Conservation (phyloP, 1,140 invertebrate species). For the Nebria ingens region DNA sequence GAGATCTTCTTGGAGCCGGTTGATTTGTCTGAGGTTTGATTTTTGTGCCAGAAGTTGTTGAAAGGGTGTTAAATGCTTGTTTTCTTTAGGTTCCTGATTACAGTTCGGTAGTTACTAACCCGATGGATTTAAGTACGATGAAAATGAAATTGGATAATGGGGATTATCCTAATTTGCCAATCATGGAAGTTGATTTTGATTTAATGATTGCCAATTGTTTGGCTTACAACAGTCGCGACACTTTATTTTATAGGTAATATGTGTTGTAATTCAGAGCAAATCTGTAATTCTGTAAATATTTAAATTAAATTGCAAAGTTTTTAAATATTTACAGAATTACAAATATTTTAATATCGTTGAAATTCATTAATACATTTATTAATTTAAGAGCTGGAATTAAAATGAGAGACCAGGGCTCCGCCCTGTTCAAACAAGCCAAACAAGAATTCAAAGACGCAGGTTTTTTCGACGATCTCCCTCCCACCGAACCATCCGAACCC, state of each 20-base stretch:
- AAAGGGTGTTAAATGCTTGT: conserved; percentile 44
- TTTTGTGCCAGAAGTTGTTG: conserved; percentile 42
- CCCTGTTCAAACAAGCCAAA: conserved; percentile 61
- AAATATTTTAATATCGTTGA: conserved; percentile 4
- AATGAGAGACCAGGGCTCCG: conserved; percentile 74
- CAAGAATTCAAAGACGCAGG: conserved; percentile 24
- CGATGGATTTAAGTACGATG: conserved; percentile 97
- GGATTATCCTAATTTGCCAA: conserved; percentile 64
- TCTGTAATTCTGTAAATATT: background rate
- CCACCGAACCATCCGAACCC: background rate
- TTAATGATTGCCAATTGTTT: conserved; percentile 93
- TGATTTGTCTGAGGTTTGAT: conserved; percentile 62
- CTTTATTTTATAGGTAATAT: conserved; percentile 59
- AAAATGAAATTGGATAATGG: conserved; percentile 62
- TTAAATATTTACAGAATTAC: conserved; percentile 4
- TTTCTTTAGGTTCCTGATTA: conserved; percentile 73
- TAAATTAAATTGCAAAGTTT: conserved; percentile 10
- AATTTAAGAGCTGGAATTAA: conserved; percentile 69
- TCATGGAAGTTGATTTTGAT: conserved; percentile 82
- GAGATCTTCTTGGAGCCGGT: conserved; percentile 92
- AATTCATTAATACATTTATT: conserved; percentile 20
- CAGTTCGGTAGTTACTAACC: conserved; percentile 79
- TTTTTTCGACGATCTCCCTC: background rate
- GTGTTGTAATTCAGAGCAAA: background rate
- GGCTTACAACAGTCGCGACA: conserved; percentile 90